These are phyloP conservation scores for Macrotrachela quadricornifera DNA, from an alignment of 1,140 invertebrate species.

Conservation along the genomic window DNA sequence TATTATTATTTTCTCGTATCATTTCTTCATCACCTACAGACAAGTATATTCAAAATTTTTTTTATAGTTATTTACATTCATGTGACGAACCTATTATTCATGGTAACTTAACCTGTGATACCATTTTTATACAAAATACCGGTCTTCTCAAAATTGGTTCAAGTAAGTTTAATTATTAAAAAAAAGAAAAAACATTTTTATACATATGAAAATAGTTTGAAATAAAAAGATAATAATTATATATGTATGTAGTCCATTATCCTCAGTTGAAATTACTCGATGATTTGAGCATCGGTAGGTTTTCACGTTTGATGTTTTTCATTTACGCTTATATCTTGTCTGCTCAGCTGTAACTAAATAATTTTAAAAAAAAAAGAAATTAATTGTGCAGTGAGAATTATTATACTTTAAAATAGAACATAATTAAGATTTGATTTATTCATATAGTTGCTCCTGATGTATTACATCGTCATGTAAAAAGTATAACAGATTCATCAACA, in stretches of 20 bases:
- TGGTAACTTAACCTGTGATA: slow-evolving; percentile 96
- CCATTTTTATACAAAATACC: slow-evolving; percentile 99
- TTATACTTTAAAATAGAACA: too few relatives aligned
- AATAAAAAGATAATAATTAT: not conserved
- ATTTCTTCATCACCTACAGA: not conserved
- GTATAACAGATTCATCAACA: slow-evolving; percentile 46
- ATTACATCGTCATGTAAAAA: slow-evolving; percentile 94
- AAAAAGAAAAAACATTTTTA: not conserved
- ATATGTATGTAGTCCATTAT: not conserved
- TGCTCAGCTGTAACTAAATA: too few relatives aligned
- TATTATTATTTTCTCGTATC: slow-evolving; percentile 2
- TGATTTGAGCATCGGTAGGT: not conserved
- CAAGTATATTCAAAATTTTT: slow-evolving; percentile 12
- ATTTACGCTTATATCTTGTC: too few relatives aligned
- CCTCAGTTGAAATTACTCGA: not conserved
- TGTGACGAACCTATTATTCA: slow-evolving; percentile 94
- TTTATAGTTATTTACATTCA: slow-evolving; percentile 89
- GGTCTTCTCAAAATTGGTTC: slow-evolving; percentile 98
- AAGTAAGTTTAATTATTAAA: slow-evolving; percentile 39
- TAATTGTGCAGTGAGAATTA: too few relatives aligned
- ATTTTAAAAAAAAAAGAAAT: too few relatives aligned
- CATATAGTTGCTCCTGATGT: slow-evolving; percentile 72
- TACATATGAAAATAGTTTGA: not conserved
- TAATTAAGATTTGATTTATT: too few relatives aligned
- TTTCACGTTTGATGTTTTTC: not conserved